Conservation (phyloP, 1,140 invertebrate genomes). For the Mycetomoellerius zeteki region DNA sequence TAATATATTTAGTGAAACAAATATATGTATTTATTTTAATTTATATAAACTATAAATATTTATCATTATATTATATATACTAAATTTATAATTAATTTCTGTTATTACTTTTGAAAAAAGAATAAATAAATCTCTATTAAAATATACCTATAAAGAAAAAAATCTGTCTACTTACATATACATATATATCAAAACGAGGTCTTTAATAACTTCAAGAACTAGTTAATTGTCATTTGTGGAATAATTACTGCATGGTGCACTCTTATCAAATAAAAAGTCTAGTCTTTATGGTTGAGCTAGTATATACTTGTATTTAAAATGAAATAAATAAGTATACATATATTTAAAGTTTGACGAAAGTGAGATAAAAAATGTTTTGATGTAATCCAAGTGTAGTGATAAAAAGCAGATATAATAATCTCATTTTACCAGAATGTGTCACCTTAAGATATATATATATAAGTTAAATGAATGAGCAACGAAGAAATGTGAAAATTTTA, state of each 20-base stretch:
- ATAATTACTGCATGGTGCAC: constrained; percentile 63
- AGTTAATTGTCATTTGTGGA: constrained; percentile 14
- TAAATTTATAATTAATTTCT: neutral
- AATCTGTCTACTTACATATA: neutral
- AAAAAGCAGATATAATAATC: too few species aligned
- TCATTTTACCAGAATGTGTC: constrained; percentile 28
- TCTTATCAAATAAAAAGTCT: constrained; percentile 52
- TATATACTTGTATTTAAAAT: too few species aligned
- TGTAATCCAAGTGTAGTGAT: too few species aligned
- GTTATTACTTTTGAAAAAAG: neutral
- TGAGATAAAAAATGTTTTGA: too few species aligned
- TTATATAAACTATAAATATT: neutral
- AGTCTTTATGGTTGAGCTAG: too few species aligned
- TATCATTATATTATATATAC: neutral
- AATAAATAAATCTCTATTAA: neutral
- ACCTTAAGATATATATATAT: constrained; percentile 1
- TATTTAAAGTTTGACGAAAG: too few species aligned
- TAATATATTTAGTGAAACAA: too few species aligned
- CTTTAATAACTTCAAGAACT: constrained; percentile 52
- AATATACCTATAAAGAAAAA: neutral
- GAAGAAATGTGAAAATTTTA: neutral
- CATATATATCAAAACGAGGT: constrained; percentile 3
- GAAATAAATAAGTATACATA: too few species aligned
- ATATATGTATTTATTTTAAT: neutral
- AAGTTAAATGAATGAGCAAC: neutral